Evolutionary conservation across 2,888 invertebrate genomes (phyloP).

Genomic region (Odontomyia ornata): DNA sequence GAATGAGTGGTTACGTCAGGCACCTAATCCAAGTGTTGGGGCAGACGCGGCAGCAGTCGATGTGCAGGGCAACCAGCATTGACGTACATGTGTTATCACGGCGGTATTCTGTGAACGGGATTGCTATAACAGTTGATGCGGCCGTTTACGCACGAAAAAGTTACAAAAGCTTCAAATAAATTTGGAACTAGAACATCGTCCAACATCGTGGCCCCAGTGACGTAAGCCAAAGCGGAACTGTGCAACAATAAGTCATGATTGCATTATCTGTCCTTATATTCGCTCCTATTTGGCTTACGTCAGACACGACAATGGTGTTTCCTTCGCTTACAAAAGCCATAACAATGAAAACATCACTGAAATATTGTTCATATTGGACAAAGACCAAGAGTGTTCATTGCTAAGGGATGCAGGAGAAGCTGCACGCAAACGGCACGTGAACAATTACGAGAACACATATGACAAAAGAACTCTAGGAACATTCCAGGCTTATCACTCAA

Average conservation of each 20-base stretch:
- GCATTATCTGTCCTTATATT: not conserved
- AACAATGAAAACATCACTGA: no score
- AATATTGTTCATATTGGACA: no score
- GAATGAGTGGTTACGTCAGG: constrained; percentile 35
- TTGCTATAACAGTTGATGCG: not conserved
- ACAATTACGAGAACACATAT: no score
- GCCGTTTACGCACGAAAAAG: constrained; percentile 7
- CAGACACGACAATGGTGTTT: not conserved
- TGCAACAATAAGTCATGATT: constrained; percentile 28
- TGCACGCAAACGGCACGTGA: no score
- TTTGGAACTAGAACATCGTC: not conserved
- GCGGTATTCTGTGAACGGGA: not conserved
- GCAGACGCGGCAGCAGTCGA: constrained; percentile 6
- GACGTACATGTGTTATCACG: constrained; percentile 6
- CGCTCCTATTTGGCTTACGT: not conserved
- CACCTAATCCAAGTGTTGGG: not conserved
- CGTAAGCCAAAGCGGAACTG: constrained; percentile 25
- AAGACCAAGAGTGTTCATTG: no score
- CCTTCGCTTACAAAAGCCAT: not conserved
- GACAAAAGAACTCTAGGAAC: no score
- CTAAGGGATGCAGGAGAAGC: no score
- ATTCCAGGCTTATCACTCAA: no score
- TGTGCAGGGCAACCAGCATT: not conserved
- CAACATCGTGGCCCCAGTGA: not conserved
- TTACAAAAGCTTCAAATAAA: constrained; percentile 10